Percentiles rank a stretch among this genome's conserved stretches.
phyloP scores from a whole-genome alignment of 2,113 vertebrate genomes.

The Dinomys branickii region DNA sequence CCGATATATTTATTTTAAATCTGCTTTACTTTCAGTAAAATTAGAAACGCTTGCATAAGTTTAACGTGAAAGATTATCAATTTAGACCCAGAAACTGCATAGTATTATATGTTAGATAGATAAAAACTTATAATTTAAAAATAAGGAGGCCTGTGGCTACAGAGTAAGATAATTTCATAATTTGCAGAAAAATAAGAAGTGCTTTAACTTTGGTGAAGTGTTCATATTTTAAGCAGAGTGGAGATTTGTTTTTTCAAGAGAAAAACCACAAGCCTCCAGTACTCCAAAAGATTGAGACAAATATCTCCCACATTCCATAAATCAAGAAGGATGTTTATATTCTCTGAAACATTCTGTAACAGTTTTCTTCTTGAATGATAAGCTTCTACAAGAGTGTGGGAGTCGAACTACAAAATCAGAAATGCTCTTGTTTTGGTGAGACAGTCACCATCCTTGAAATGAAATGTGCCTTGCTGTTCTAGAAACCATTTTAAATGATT shows the following conservation, averaged over 20 bases:
- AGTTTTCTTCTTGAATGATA: slow-evolving; percentile 50
- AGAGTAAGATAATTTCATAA: background rate
- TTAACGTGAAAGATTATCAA: background rate
- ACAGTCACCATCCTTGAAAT: slow-evolving; percentile 55
- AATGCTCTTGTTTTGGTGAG: slow-evolving; percentile 54
- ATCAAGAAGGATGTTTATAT: slow-evolving; percentile 62
- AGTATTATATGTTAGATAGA: background rate
- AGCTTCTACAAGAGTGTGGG: slow-evolving; percentile 12
- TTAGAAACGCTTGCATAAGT: background rate
- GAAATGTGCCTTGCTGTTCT: slow-evolving; percentile 46
- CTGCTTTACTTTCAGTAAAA: background rate
- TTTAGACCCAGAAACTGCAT: background rate
- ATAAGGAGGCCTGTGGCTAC: accelerated
- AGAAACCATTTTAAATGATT: slow-evolving; percentile 45
- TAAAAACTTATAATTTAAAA: background rate
- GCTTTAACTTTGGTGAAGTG: slow-evolving; percentile 30
- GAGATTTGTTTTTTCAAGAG: slow-evolving; percentile 40
- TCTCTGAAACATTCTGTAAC: slow-evolving; percentile 32
- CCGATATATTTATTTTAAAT: background rate
- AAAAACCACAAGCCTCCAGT: slow-evolving; percentile 17
- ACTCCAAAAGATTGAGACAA: slow-evolving; percentile 47
- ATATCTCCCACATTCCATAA: slow-evolving; percentile 2
- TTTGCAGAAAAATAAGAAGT: background rate
- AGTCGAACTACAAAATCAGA: slow-evolving; percentile 17
- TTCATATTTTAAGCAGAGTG: slow-evolving; percentile 32